These are phyloP conservation scores for Sus scrofa DNA, from an alignment of 2,113 vertebrate genomes.

Conservation along the genomic window DNA sequence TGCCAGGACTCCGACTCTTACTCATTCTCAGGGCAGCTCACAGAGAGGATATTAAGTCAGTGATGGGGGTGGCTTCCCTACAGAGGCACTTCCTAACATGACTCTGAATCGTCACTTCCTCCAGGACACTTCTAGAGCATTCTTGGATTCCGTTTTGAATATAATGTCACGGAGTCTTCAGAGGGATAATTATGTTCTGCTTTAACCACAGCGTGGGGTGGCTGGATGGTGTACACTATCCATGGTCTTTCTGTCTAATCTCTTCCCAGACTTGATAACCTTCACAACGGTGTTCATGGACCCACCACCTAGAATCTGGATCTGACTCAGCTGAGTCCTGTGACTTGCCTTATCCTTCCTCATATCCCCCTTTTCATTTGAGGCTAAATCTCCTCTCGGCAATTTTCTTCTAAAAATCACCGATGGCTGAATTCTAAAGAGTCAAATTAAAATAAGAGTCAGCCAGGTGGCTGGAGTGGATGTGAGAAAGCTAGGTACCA, in stretches of 20 bases:
- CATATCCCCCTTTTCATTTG: background rate
- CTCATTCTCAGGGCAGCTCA: background rate
- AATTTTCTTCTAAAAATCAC: conserved; percentile 56
- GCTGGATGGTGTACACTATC: too few relatives aligned
- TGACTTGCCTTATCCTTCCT: background rate
- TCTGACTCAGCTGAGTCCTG: background rate
- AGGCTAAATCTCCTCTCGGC: conserved; percentile 44
- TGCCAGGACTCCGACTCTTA: background rate
- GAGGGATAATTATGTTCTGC: background rate
- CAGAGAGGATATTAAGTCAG: background rate
- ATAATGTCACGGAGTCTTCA: background rate
- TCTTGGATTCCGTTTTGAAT: background rate
- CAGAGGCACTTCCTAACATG: background rate
- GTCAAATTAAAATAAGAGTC: background rate
- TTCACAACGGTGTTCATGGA: background rate
- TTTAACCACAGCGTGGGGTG: background rate
- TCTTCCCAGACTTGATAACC: background rate
- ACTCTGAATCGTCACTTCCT: background rate
- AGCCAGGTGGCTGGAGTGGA: background rate
- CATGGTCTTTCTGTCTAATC: background rate
- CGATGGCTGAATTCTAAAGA: conserved; percentile 41
- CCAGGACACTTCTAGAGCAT: background rate
- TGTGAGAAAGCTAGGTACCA: background rate
- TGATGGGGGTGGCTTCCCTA: background rate
- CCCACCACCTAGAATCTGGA: background rate